phyloP scores from a whole-genome alignment of 2,888 invertebrate species.

The Tortrix viridana region DNA sequence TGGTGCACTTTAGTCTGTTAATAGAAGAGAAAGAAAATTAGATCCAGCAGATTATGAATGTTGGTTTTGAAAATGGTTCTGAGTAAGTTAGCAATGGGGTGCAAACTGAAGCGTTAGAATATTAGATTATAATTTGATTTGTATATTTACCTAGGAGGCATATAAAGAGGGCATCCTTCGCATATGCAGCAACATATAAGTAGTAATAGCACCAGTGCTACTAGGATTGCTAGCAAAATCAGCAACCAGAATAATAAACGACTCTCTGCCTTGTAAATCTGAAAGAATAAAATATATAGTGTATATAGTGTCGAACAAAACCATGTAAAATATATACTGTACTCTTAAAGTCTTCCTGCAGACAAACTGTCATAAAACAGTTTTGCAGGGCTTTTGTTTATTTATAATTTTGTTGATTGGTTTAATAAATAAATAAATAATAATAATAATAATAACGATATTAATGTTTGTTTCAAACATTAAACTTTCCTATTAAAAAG shows the following conservation, averaged over 20 bases:
- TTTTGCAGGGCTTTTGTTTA: too few relatives aligned
- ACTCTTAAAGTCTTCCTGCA: too few relatives aligned
- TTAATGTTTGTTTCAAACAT: background rate
- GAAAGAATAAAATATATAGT: slow-evolving; percentile 46
- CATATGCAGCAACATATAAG: slow-evolving; percentile 93
- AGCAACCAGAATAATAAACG: slow-evolving; percentile 90
- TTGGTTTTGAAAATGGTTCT: background rate
- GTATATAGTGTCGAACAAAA: too few relatives aligned
- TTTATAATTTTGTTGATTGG: too few relatives aligned
- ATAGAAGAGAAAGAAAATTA: slow-evolving; percentile 53
- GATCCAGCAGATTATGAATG: slow-evolving; percentile 5
- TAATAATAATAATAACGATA: background rate
- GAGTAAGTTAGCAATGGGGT: slow-evolving; percentile 12
- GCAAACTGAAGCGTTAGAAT: slow-evolving; percentile 29
- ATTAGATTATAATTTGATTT: slow-evolving; percentile 39
- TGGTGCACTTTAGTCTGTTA: slow-evolving; percentile 75
- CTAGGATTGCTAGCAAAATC: slow-evolving; percentile 89
- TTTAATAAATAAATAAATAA: too few relatives aligned
- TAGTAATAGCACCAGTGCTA: slow-evolving; percentile 88
- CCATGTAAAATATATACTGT: too few relatives aligned
- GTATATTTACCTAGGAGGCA: slow-evolving; percentile 86
- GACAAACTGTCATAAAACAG: too few relatives aligned
- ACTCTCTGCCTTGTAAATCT: slow-evolving; percentile 91
- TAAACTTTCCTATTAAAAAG: too few relatives aligned
- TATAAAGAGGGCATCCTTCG: slow-evolving; percentile 92